phyloP scores from a whole-genome alignment of 2,797 vertebrate genomes.

The Margarornis squamiger region DNA sequence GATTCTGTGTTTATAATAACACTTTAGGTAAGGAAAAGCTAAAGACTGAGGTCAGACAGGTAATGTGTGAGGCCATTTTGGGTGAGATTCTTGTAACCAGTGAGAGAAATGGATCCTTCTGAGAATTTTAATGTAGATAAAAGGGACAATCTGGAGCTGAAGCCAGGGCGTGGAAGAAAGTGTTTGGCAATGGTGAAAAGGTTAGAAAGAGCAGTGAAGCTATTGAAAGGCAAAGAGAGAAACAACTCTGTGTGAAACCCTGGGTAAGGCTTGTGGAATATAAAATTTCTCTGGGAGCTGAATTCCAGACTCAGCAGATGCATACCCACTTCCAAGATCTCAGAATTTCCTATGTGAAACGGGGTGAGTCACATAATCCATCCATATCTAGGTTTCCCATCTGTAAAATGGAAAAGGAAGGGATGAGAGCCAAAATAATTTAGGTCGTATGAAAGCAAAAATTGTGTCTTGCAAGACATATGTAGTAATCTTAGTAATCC shows the following conservation, averaged over 20 bases:
- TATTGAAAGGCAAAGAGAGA: background rate
- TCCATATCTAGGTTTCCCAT: background rate
- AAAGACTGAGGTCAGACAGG: background rate
- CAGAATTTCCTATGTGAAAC: background rate
- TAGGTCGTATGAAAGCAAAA: conserved; percentile 18
- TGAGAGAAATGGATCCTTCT: background rate
- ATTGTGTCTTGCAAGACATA: background rate
- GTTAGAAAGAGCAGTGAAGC: background rate
- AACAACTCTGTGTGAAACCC: background rate
- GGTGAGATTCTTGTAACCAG: background rate
- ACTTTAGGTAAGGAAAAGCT: background rate
- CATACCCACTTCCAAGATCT: background rate
- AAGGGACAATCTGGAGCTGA: background rate
- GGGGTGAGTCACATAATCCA: background rate
- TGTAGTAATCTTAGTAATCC: conserved; percentile 29
- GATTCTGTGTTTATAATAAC: background rate
- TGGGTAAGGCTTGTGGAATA: background rate
- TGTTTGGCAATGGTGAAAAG: background rate
- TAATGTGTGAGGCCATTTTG: background rate
- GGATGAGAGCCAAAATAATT: background rate
- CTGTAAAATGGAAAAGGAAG: background rate
- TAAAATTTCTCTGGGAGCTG: background rate
- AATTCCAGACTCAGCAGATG: background rate
- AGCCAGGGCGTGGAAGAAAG: background rate
- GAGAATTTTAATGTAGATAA: background rate